Evolutionary conservation across 2,797 vertebrate genomes (phyloP), one percentile per base, ranked within the genome.

Genomic region (Sorex maritimensis): DNA sequence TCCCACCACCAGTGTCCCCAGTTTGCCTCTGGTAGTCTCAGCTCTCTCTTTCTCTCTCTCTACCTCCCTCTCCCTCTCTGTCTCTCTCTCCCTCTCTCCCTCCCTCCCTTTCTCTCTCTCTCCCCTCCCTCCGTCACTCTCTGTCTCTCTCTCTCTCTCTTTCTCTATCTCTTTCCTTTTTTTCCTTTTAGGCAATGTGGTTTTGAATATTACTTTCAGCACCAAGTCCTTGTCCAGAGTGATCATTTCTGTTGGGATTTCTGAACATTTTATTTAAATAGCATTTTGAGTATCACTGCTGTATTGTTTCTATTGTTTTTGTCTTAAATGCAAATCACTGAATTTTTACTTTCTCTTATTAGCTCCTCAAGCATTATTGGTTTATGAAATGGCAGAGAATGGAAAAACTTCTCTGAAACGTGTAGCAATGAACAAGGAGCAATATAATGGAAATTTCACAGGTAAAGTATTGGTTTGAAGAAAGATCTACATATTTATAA

Each of bases 381-480:
- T 98, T 97, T 98, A 97, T 98, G 99, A 99, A 97, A 99, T 99
- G 99, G 99, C 99, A 98, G 99, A 99, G 97, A 99, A 99, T 98
- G 99, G 99, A 98, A 98, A 98, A 92, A 98, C 98, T 86, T 99
- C 98, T 98, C 99, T 99, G 98, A 99, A 98, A 98, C 99, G 99
- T 86, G 79, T 97, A 85, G 98, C 98, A 96, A 98, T 98, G 98
- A 97, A 95, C 89, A 99, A 99, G 98, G 99, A 99, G 93, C 99
- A 98, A 97, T 99, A 99, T 95, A 99, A 99, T 96, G 99, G 99
- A 41, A 99, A 93, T 95, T 98, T 99, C 86, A 97, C 98, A 99
- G 99, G 99, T 99, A 95, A 81, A 88, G 46, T 86, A 28, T 41
- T 87, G n/a, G 6, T 38, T 90, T 84, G 71, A 34, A 73, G 41